Percentiles rank a stretch among this genome's conserved stretches.
These are phyloP conservation scores for Poecilia wingei DNA, from an alignment of 2,797 vertebrate genomes.

Conservation along the genomic window DNA sequence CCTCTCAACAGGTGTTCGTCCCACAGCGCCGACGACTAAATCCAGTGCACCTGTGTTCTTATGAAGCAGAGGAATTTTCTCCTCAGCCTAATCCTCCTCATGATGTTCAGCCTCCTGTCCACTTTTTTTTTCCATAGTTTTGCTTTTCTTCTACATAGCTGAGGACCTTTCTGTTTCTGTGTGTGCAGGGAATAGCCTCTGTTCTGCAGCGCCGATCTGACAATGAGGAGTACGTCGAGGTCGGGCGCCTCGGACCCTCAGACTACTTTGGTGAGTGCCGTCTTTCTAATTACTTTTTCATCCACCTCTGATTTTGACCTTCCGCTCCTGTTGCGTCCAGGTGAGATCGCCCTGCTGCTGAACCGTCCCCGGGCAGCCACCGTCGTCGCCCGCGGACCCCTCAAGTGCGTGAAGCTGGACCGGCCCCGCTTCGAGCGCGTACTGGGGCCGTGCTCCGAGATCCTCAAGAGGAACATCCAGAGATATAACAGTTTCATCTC, in stretches of 20 bases:
- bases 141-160: slow-evolving; percentile 18
- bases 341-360: slow-evolving; percentile 92
- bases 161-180: slow-evolving; percentile 22
- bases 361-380: slow-evolving; percentile 93
- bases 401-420: slow-evolving; percentile 96
- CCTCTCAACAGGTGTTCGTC: slow-evolving; percentile 69
- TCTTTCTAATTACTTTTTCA: background rate
- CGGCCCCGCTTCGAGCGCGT: slow-evolving; percentile 94
- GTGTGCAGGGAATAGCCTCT: slow-evolving; percentile 89
- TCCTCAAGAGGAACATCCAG: slow-evolving; percentile 97
- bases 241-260: slow-evolving; percentile 93
- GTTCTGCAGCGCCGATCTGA: slow-evolving; percentile 95
- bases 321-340: slow-evolving; percentile 64
- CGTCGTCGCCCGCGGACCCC: slow-evolving; percentile 91
- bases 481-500: slow-evolving; percentile 99
- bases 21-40: slow-evolving; percentile 62
- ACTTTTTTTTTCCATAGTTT: slow-evolving; percentile 16
- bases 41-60: slow-evolving; percentile 78
- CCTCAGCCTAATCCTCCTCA: slow-evolving; percentile 73
- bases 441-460: slow-evolving; percentile 94
- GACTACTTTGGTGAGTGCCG: slow-evolving; percentile 94
- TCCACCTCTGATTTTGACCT: background rate
- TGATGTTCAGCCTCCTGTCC: slow-evolving; percentile 54
- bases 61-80: slow-evolving; percentile 74
- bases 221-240: slow-evolving; percentile 94